These are phyloP conservation scores for Periophthalmodon schlosseri DNA, from an alignment of 2,113 vertebrate genomes.

Conservation along the genomic window DNA sequence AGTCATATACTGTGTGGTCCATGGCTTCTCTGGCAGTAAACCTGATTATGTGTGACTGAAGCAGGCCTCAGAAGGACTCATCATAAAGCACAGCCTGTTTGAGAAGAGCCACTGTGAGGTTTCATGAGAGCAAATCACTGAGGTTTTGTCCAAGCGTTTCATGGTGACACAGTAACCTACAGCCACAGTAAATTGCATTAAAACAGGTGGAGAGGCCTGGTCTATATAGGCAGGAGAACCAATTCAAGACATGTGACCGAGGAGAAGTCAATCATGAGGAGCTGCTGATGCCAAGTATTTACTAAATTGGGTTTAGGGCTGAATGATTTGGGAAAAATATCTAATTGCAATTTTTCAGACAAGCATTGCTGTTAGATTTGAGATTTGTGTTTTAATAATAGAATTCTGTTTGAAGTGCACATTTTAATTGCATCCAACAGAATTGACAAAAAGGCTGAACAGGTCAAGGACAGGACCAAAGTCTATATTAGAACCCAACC, in stretches of 20 bases:
- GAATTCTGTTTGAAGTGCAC: too few relatives aligned
- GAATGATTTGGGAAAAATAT: too few relatives aligned
- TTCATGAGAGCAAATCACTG: slow-evolving; percentile 8
- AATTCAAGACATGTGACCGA: slow-evolving; percentile 27
- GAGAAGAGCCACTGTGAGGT: not conserved
- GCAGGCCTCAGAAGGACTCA: slow-evolving; percentile 20
- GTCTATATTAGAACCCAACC: too few relatives aligned
- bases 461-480: too few relatives aligned
- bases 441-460: too few relatives aligned
- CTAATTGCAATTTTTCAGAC: too few relatives aligned
- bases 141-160: slow-evolving; percentile 16
- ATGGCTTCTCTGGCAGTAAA: slow-evolving; percentile 36
- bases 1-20: slow-evolving; percentile 3
- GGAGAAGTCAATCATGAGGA: slow-evolving; percentile 16
- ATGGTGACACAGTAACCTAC: slow-evolving; percentile 14
- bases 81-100: slow-evolving; percentile 36
- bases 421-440: too few relatives aligned
- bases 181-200: slow-evolving; percentile 2
- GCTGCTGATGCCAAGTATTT: not conserved
- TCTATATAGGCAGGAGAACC: not conserved
- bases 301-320: too few relatives aligned
- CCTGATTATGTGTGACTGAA: slow-evolving; percentile 51
- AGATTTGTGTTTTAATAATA: too few relatives aligned
- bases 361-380: too few relatives aligned
- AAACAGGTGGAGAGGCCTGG: slow-evolving; percentile 20